A percentile compares a stretch with the other conserved stretches of the same genome.
Conservation (phyloP, 2,113 vertebrate species). For the Hystrix cristata region DNA sequence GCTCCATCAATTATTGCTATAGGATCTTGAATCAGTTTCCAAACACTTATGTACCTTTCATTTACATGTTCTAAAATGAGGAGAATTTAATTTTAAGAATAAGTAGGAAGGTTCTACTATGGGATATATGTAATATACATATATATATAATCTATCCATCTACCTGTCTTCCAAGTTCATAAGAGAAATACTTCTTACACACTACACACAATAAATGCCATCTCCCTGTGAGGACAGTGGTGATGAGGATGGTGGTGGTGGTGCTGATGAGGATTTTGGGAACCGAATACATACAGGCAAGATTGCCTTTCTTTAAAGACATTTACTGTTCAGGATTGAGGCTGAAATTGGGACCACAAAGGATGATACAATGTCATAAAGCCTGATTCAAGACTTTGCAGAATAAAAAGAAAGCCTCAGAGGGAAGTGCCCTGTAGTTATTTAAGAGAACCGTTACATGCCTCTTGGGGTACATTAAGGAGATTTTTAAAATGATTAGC, state of each 20-base stretch:
- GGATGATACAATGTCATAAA: not conserved
- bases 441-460: not conserved
- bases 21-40: not conserved
- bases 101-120: not conserved
- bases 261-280: not conserved
- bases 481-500: not conserved
- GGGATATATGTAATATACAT: too few species aligned
- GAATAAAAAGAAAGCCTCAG: not conserved
- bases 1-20: not conserved
- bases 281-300: not conserved
- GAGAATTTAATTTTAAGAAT: not conserved
- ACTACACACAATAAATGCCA: not conserved
- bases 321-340: not conserved
- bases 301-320: not conserved
- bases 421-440: not conserved
- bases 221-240: not conserved
- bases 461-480: not conserved
- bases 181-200: not conserved
- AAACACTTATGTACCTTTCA: not conserved
- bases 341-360: not conserved
- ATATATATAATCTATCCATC: not conserved
- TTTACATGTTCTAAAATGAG: not conserved
- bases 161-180: not conserved
- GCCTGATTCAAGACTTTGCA: not conserved
- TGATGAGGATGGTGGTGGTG: not conserved